A percentile compares a stretch with the other conserved stretches of the same genome.
Conservation (phyloP, 1,140 invertebrate species). For the Dryas iulia region DNA sequence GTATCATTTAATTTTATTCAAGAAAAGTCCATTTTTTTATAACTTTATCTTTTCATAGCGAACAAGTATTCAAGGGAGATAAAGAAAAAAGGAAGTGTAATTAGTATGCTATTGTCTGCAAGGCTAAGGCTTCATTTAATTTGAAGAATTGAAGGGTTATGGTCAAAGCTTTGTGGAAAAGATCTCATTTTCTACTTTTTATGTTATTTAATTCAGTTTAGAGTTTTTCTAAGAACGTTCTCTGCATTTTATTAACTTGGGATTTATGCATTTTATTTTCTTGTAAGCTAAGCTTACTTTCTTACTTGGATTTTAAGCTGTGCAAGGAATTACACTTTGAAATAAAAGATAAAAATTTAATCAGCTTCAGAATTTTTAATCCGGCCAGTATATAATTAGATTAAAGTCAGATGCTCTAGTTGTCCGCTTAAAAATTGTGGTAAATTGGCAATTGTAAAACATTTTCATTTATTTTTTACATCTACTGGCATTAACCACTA, state of each 20-base stretch:
- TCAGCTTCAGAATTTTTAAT: neutral
- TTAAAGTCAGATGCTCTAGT: neutral
- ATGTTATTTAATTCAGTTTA: conserved; percentile 9
- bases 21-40: neutral
- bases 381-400: neutral
- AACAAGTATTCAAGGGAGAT: neutral
- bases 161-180: conserved; percentile 18
- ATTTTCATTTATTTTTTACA: neutral
- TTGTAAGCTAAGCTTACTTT: neutral
- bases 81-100: conserved; percentile 8
- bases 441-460: neutral
- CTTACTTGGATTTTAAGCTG: neutral
- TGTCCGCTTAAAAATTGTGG: too few relatives aligned
- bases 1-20: neutral
- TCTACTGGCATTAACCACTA: too few relatives aligned
- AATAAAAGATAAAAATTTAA: neutral
- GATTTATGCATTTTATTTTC: conserved; percentile 1
- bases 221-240: conserved; percentile 12
- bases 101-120: conserved; percentile 24
- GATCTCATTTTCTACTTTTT: conserved; percentile 7
- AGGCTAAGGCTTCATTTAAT: conserved; percentile 21
- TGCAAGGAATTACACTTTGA: neutral
- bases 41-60: conserved; percentile 12
- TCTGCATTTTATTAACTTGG: conserved; percentile 6
- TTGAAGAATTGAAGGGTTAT: conserved; percentile 24